Conservation (phyloP, 2,888 invertebrate genomes). For the Yponomeuta cagnagella region DNA sequence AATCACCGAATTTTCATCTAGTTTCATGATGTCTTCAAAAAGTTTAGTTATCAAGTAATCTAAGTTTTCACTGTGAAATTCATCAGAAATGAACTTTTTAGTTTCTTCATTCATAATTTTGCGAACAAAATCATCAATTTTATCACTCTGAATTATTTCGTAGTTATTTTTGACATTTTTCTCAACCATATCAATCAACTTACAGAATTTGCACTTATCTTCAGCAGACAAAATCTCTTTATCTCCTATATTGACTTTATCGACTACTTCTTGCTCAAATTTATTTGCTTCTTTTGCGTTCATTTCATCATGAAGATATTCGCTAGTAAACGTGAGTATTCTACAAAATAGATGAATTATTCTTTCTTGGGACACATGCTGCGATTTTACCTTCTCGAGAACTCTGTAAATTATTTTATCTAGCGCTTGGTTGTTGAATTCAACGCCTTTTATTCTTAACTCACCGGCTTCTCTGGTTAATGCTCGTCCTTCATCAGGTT, state of each 20-base stretch:
- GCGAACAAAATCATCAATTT: neutral
- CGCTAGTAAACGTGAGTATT: neutral
- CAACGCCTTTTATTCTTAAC: neutral
- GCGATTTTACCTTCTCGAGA: neutral
- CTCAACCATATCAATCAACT: neutral
- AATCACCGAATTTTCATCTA: neutral
- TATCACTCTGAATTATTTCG: neutral
- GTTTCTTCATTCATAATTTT: neutral
- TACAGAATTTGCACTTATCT: neutral
- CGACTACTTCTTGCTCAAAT: neutral
- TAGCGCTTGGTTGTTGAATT: neutral
- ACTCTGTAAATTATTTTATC: neutral
- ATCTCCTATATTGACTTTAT: neutral
- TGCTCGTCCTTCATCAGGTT: neutral
- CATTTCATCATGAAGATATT: neutral
- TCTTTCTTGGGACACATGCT: neutral
- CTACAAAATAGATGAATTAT: neutral
- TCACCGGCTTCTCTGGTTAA: neutral
- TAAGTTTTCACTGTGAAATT: neutral
- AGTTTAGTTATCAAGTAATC: neutral
- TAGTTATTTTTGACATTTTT: neutral
- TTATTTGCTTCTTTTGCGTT: neutral
- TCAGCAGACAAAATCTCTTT: neutral
- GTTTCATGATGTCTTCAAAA: neutral
- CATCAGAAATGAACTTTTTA: neutral